These are phyloP conservation scores for Danionella cerebrum DNA, from an alignment of 2,113 vertebrate species.

Conservation along the genomic window DNA sequence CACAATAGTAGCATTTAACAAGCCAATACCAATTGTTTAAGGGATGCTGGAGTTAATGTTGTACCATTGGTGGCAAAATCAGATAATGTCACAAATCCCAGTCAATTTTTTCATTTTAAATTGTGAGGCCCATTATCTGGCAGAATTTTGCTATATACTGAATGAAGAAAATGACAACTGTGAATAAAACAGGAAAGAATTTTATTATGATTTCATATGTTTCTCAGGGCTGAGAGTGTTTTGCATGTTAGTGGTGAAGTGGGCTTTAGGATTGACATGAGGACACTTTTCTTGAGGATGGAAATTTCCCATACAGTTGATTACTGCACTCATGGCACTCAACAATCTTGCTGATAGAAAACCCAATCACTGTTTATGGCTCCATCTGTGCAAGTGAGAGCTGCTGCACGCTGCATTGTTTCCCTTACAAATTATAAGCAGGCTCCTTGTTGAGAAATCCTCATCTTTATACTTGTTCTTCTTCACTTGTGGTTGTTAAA, in stretches of 20 bases:
- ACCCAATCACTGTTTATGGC: constrained; percentile 6
- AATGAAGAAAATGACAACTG: no score
- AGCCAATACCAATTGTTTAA: no score
- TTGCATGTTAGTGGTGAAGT: constrained; percentile 1
- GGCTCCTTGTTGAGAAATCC: neutral
- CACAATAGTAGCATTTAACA: no score
- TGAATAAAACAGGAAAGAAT: neutral
- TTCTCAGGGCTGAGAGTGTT: neutral
- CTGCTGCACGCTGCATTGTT: neutral
- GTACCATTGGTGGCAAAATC: no score
- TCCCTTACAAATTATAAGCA: neutral
- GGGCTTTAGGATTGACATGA: neutral
- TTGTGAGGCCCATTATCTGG: no score
- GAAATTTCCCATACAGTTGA: neutral
- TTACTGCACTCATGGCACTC: neutral
- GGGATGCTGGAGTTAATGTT: no score
- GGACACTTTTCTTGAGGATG: constrained; percentile 1
- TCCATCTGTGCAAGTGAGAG: neutral
- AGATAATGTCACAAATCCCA: no score
- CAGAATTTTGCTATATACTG: no score
- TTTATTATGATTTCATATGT: neutral
- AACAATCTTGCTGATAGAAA: neutral
- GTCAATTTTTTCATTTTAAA: no score
- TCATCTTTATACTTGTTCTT: neutral
- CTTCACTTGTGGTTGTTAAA: no score